Percentiles rank a stretch among this genome's conserved stretches.
phyloP scores from a whole-genome alignment of 2,113 vertebrate species.

The Microcebus griseorufus region DNA sequence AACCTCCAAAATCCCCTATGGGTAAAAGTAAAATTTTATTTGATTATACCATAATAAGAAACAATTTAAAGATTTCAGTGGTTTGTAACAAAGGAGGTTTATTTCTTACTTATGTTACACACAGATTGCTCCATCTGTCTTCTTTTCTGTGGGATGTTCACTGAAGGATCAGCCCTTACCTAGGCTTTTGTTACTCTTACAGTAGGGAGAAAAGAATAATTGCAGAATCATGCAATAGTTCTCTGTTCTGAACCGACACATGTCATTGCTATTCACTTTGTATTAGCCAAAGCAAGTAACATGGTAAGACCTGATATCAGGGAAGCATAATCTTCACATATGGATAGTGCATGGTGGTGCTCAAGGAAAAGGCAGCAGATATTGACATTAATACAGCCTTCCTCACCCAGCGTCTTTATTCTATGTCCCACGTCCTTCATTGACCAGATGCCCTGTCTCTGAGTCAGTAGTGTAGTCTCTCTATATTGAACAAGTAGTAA shows the following conservation, averaged over 20 bases:
- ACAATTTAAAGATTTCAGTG: not conserved
- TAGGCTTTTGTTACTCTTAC: not conserved
- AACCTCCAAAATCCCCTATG: not conserved
- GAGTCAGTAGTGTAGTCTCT: not conserved
- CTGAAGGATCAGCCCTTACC: not conserved
- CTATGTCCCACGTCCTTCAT: not conserved
- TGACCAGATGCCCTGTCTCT: not conserved
- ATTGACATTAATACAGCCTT: not conserved
- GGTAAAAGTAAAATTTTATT: conserved; percentile 1
- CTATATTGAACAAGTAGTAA: not conserved
- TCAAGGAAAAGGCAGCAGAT: not conserved
- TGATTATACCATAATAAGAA: not conserved
- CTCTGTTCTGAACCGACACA: not conserved
- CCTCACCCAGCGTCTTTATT: not conserved
- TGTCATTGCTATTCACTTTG: not conserved
- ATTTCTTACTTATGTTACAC: not conserved
- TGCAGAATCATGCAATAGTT: not conserved
- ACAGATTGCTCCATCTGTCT: not conserved
- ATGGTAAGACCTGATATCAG: not conserved
- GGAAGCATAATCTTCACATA: not conserved
- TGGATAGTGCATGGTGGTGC: not conserved
- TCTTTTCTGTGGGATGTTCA: not conserved
- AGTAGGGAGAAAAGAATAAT: not conserved
- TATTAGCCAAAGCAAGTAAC: not conserved
- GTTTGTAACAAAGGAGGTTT: not conserved